A percentile compares a stretch with the other conserved stretches of the same genome.
Evolutionary conservation across 2,113 vertebrate genomes (phyloP).

Genomic region (Entosphenus tridentatus): DNA sequence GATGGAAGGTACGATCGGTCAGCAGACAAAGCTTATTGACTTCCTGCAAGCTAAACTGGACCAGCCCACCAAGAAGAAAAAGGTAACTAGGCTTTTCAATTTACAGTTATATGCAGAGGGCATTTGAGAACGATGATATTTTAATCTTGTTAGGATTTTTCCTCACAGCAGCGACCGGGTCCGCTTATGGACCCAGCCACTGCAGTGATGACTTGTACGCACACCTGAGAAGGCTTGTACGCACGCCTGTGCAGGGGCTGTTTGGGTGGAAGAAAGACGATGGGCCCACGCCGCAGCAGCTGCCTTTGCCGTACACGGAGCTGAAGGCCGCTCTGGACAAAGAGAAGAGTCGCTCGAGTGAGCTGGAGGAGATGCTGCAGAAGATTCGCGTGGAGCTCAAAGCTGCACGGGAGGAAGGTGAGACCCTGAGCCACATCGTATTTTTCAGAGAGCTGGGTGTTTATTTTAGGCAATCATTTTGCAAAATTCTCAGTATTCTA

Average conservation of each 20-base stretch:
- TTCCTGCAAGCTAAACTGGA: slow-evolving; percentile 97
- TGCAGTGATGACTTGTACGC: too few species aligned
- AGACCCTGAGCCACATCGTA: too few species aligned
- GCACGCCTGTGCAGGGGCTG: slow-evolving; percentile 50
- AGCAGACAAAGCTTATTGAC: slow-evolving; percentile 97
- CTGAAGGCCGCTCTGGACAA: slow-evolving; percentile 88
- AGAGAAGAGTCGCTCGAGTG: slow-evolving; percentile 66
- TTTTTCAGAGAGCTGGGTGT: too few species aligned
- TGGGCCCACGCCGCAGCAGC: slow-evolving; percentile 63
- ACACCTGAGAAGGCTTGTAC: not conserved
- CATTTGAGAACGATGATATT: too few species aligned
- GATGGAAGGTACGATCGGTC: slow-evolving; percentile 97
- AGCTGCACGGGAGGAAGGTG: slow-evolving; percentile 76
- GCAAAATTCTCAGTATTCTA: not conserved
- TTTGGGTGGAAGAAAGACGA: slow-evolving; percentile 92
- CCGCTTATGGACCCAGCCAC: too few species aligned
- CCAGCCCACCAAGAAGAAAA: slow-evolving; percentile 94
- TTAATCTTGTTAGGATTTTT: too few species aligned
- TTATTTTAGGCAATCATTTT: not conserved
- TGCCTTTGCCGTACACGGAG: slow-evolving; percentile 90
- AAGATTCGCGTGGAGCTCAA: slow-evolving; percentile 84
- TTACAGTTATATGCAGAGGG: too few species aligned
- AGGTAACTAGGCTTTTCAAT: slow-evolving; percentile 28
- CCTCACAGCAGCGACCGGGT: too few species aligned
- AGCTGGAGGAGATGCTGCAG: slow-evolving; percentile 83